Percentiles rank a stretch among this genome's conserved stretches.
These are phyloP conservation scores for Tinamus guttatus DNA, from an alignment of 2,113 vertebrate species.

Conservation along the genomic window DNA sequence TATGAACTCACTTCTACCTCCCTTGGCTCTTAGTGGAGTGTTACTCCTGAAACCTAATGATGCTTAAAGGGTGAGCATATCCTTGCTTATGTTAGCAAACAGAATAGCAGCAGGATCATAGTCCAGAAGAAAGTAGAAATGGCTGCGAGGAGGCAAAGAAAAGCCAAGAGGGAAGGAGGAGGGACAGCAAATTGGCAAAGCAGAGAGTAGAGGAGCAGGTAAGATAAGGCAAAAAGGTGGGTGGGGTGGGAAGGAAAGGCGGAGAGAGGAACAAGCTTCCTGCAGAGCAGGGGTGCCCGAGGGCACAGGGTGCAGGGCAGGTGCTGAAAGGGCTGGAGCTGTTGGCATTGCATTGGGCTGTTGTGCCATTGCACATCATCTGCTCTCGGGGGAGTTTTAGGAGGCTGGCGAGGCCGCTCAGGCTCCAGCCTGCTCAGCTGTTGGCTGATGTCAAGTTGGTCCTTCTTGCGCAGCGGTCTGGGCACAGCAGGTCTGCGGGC, in stretches of 20 bases:
- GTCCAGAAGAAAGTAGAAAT: not conserved
- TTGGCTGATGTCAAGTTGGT: too few relatives aligned
- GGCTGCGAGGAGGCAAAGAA: fast-evolving
- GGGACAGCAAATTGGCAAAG: not conserved
- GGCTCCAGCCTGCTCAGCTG: too few relatives aligned
- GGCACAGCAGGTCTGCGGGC: too few relatives aligned
- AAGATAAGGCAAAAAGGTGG: not conserved
- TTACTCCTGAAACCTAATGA: not conserved
- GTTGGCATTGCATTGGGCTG: too few relatives aligned
- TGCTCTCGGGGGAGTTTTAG: too few relatives aligned
- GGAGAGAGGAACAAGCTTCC: not conserved
- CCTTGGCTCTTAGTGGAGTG: not conserved
- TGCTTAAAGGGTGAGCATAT: not conserved
- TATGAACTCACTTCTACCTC: fast-evolving
- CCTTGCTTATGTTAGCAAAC: not conserved
- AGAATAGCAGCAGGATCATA: not conserved
- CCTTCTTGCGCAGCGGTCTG: too few relatives aligned
- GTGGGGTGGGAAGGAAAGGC: not conserved
- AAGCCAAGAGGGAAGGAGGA: fast-evolving
- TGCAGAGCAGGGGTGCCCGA: too few relatives aligned
- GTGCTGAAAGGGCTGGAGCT: too few relatives aligned
- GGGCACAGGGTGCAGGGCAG: too few relatives aligned
- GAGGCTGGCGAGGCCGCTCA: too few relatives aligned
- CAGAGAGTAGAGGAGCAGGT: not conserved
- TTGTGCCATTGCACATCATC: too few relatives aligned